Evolutionary conservation across 2,797 vertebrate genomes (phyloP), one percentile per base, ranked within the genome.

Genomic region (Eupleurogrammus muticus): DNA sequence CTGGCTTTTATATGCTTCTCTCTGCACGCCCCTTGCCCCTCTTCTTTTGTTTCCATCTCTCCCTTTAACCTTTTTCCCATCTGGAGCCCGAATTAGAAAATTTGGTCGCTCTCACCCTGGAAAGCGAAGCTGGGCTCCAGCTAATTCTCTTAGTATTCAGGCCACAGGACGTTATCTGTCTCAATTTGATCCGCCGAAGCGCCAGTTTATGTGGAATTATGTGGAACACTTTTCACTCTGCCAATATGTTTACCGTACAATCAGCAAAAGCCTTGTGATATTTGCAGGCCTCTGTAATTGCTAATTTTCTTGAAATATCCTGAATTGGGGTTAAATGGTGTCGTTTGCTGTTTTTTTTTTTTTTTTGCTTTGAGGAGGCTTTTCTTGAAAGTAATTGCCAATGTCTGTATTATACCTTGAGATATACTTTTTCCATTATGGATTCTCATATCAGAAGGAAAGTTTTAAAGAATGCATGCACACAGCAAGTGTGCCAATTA

Each of bases 51-150:
- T 79, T 46, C 52, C 1, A 17, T 2, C 23, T 61, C 70, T 85
- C 36, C 57, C 64, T 80, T 77, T 87, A 82, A 88, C 87, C 85
- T 89, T 87, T 89, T 87, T 77, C 75, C 73, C 79, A 75, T 72
- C 83, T 85, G 52, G 55, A 66, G 38, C 84, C 82, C 36, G 63
- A 85, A 90, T 86, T 72, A 87, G 84, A 88, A 34, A 87, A 86
- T 85, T 83, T 75, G 73, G 74, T 73, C 10, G 53, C 73, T 82
- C 70, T 82, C 70, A 79, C 73, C 70, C 50, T 47, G 49, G 82
- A 79, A 85, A 74, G 61, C 57, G n/a, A 9, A 70, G 77, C 81
- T 78, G 71, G 68, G 66, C 63, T 74, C 74, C 50, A 28, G 34
- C 73, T 79, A 55, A 5, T 77, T 60, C 67, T 79, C 78, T 73